Base-by-base conservation (phyloP, 1,140 invertebrate genomes). In the Hyles euphorbiae region DNA sequence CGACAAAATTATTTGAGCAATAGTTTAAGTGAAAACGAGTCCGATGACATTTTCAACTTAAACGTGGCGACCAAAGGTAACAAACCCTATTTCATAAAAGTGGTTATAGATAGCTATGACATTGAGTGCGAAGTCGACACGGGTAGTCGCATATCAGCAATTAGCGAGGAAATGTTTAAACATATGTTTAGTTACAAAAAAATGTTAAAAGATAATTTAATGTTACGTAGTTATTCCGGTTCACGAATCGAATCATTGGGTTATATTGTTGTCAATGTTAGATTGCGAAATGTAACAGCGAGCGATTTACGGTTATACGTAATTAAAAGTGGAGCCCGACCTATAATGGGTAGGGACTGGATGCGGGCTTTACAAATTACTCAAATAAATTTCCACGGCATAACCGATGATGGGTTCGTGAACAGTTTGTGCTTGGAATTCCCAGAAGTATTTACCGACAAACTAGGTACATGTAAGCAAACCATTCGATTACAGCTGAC, bases 391-490 rank as follows among this genome's bases (percentile, higher is more conserved):
- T 40, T 69, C 5, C 53, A 68, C 54, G 53, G 61, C 53, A 61
- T 63, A n/a, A 36, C 44, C 3, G 58, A 59, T 8, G 56, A 67
- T 53, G n/a, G n/a, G 11, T 65, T 65, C 12, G 62, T 68, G 44
- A 58, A 50, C 11, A 51, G 46, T 7, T 61, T 74, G 45, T 57
- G 36, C 47, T 48, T 40, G 0, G 64, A 74, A 49, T 74, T 58
- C 55, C 68, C 68, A 3, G 62, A 67, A 44, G 72, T 74, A 36
- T 71, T 74, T 67, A 56, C 40, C 12, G 59, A 71, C 34, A 62
- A 63, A 34, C 11, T 69, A 58, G 69, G 68, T 7, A 63, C 61
- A 3, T 76, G 74, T 64, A 71, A 65, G 11, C 50, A 52, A 51
- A 34, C 50, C 5, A 59, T 70, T 58, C 58, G 46, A 50, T 48